Evolutionary conservation across 2,113 vertebrate species (phyloP).

Genomic region (Steatornis caripensis): DNA sequence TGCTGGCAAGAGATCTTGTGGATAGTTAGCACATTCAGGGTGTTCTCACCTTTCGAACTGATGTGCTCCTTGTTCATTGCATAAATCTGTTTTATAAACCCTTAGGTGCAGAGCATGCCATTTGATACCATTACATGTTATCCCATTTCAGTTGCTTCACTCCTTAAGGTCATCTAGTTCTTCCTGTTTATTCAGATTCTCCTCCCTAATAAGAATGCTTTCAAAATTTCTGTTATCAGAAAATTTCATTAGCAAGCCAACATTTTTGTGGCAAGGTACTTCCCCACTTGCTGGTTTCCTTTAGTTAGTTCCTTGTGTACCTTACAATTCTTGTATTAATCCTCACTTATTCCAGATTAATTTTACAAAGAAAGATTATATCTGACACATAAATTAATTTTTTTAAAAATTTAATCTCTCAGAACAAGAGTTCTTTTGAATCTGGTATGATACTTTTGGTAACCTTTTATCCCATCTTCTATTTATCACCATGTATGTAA

Average conservation of each 20-base stretch:
- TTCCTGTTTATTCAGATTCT: slow-evolving; percentile 52
- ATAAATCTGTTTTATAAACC: background rate
- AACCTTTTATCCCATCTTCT: background rate
- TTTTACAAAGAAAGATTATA: slow-evolving; percentile 3
- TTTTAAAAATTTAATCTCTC: background rate
- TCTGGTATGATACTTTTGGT: background rate
- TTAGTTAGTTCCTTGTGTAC: slow-evolving; percentile 6
- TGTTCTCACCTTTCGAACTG: background rate
- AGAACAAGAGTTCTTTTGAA: background rate
- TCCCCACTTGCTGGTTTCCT: slow-evolving; percentile 9
- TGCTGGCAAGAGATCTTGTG: background rate
- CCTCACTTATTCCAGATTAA: background rate
- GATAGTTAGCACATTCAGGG: background rate
- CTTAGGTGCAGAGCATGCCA: background rate
- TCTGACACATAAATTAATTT: background rate
- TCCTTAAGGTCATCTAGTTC: slow-evolving; percentile 43
- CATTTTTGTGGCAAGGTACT: slow-evolving; percentile 56
- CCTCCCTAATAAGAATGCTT: slow-evolving; percentile 9
- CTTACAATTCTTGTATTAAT: background rate
- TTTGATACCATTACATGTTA: slow-evolving; percentile 11
- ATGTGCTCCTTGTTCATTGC: background rate
- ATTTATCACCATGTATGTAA: background rate
- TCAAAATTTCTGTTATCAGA: slow-evolving; percentile 53
- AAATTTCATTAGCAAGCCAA: slow-evolving; percentile 38
- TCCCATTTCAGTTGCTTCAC: slow-evolving; percentile 18